Evolutionary conservation across 2,113 vertebrate species (phyloP), one percentile per base, ranked within the genome.

Genomic region (Vimba vimba): DNA sequence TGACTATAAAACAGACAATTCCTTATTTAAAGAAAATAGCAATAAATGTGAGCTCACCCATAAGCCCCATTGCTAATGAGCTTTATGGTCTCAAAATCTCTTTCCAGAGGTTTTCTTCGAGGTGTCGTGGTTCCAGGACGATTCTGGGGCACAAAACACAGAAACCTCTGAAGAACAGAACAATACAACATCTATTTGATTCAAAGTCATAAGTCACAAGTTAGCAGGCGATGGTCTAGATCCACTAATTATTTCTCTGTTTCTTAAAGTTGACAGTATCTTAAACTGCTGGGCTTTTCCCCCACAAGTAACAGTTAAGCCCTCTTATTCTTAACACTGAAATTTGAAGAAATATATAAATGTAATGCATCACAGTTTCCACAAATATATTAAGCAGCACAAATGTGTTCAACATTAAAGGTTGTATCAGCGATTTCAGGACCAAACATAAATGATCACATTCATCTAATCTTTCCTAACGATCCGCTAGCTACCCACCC

Each of bases 51-150:
- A 71, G 80, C 96, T 96, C 94, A 99, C 97, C 97, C 97, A 0
- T 99, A 99, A 74, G 97, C 97, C 3, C 97, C 97, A 0, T 99
- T 98, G 93, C 97, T 99, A 92, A 99, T 98, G 68, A 99, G 94
- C 85, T 99, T 99, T 93, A 97, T 96, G 45, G 96, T 98, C 89
- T 99, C 97, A 5, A 99, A 99, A 93, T 99, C 97, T 0, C 91
- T 96, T 92, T 99, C 97, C 0, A 96, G 94, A 0, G 97, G 97
- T 85, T 97, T 98, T 88, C 96, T 96, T 50, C 97, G 95, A 0
- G 95, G 93, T 0, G 94, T 91, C 0, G 94, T 89, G 12, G 88
- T 86, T 0, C 91, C 91, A n/a, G 93, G 85, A 23, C 94, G 95
- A 89, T 87, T 95, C 94, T 95, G 89, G 88, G 89, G 86, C n/a